A percentile compares a stretch with the other conserved stretches of the same genome.
These are phyloP conservation scores for Trachemys scripta DNA, from an alignment of 2,113 vertebrate species.

Conservation along the genomic window DNA sequence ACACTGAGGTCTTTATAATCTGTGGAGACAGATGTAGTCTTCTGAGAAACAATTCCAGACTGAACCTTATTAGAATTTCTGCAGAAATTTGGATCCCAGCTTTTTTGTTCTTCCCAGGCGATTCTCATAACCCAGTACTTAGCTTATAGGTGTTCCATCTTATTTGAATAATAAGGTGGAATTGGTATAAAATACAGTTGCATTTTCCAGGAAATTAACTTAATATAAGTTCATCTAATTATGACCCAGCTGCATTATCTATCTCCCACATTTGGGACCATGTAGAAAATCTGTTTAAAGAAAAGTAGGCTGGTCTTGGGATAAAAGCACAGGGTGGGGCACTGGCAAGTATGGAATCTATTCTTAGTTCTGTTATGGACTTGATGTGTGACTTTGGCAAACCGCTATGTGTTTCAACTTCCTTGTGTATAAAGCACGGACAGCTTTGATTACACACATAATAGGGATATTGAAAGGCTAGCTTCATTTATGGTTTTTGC, in stretches of 20 bases:
- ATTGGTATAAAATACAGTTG: neutral
- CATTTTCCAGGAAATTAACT: constrained; percentile 12
- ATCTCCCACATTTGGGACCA: constrained; percentile 36
- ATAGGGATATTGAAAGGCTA: neutral
- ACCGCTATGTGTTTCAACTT: neutral
- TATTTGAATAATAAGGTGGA: constrained; percentile 27
- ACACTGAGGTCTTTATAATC: neutral
- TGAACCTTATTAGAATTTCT: neutral
- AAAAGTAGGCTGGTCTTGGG: neutral
- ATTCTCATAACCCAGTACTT: neutral
- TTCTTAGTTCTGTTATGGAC: neutral
- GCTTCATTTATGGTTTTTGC: neutral
- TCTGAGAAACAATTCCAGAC: neutral
- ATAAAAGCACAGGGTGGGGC: neutral
- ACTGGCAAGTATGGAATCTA: neutral
- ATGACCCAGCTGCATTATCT: neutral
- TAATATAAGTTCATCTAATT: neutral
- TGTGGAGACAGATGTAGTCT: neutral
- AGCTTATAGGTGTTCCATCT: constrained; percentile 6
- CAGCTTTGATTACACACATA: neutral
- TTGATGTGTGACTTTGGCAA: neutral
- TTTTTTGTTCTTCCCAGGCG: neutral
- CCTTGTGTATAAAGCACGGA: neutral
- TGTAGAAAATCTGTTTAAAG: constrained; percentile 19
- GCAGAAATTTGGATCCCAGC: constrained; percentile 3